Evolutionary conservation across 2,888 invertebrate species (phyloP), one percentile per base, ranked within the genome.

Genomic region (Cylloceria caligata): DNA sequence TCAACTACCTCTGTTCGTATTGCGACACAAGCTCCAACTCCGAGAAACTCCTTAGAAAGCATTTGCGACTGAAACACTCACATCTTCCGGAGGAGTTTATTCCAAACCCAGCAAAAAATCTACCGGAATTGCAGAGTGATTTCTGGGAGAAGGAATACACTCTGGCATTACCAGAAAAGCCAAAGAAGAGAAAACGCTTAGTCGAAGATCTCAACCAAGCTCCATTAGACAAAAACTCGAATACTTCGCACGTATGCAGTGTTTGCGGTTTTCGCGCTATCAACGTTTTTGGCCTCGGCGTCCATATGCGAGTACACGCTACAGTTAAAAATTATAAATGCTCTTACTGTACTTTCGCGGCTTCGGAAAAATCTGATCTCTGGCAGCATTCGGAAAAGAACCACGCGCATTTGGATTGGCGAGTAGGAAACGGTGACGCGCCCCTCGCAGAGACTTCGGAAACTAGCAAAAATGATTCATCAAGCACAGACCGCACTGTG

Each of bases 71-170:
- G 0, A 88, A 88, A 7, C 92, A 93, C 76, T 85, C 87, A 0
- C 88, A 87, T 3, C 27, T 78, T 2, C 80, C 80, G 0, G 90
- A 89, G 9, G 88, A 86, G 3, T 83, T 91, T 0, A 36, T 89
- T 2, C 80, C 79, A 0, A 93, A 93, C 87, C 87, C 88, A 2
- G 83, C 83, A 0, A 84, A 84, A 0, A 85, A 85, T 13, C 86
- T 85, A 0, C 86, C 86, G 0, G 89, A 90, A 36, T 78, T 92
- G n/a, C 88, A 84, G 0, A 83, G 88, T 11, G 91, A 91, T 9
- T 92, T 92, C 69, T 92, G 92, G 93, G 86, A 86, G 47, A 89
- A 88, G 7, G 91, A 93, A 69, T 93, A 92, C 64, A 91, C 90
- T 0, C 52, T 92, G 0, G 60, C 85, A 0, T 71, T 81, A 0